Base-by-base conservation (phyloP, 2,797 vertebrate species). In the Buceros bicornis region DNA sequence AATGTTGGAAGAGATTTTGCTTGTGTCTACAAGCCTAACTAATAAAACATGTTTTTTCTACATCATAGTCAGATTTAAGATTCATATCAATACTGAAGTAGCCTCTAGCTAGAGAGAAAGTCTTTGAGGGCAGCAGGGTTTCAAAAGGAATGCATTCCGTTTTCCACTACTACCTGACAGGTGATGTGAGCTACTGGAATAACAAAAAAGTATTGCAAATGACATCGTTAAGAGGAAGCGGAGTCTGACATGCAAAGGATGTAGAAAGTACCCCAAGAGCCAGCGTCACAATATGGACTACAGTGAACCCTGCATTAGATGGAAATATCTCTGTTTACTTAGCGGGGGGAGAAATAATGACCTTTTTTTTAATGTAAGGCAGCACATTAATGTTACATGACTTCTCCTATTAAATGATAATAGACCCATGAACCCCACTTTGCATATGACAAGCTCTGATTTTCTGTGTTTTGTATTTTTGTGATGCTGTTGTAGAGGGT, bases 1-100 rank as follows among this genome's bases (percentile, higher is more conserved):
- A 94, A 77, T 80, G 83, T 10, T 83, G 82, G 37, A 85, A 74
- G 66, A 89, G 8, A 19, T 67, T 83, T 91, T 85, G 31, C 0
- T 90, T 88, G 37, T 94, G 65, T 77, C 53, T 92, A 50, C n/a
- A 88, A 82, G 37, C 29, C 83, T 73, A 87, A 70, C 47, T 69
- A 81, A 88, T 61, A 51, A 69, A 86, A 43, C 31, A 13, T 50
- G 60, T 66, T 53, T 61, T 67, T 40, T 20, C 37, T 78, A 57
- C 37, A 45, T 80, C 45, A 31, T 33, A 35, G 51, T 69, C 51
- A 64, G 8, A 84, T 96, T 82, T 58, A 82, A 85, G 64, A 82
- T 87, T 80, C 64, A 7, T 61, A 64, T 56, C 53, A 66, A 48
- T 48, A 8, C 72, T 67, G 20, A 71, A 22, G 45, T 43, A 84